Base-by-base conservation (phyloP, 2,888 invertebrate species). In the Proisotoma minuta region DNA sequence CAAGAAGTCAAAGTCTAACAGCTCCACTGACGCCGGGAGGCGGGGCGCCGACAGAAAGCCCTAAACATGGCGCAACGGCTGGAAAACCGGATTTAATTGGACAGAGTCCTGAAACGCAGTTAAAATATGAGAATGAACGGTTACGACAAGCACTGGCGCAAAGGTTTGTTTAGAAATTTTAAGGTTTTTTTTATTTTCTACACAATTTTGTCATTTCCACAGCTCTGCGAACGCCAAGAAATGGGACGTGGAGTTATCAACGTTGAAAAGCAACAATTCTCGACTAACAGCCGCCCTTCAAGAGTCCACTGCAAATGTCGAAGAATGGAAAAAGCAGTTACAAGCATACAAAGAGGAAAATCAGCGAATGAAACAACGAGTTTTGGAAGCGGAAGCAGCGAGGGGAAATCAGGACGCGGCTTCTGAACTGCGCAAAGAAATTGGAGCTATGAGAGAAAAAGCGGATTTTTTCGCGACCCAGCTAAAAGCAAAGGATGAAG, bases 181-280 rank as follows among this genome's bases (percentile, higher is more conserved):
- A 10, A 10, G 8, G 34, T 34, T 8, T 34, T 15, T 8, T 34
- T 34, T 34, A 34, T 8, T 34, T 47, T 47, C 18, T 47, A 47
- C 8, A 5, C 8, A 34, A 10, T 34, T 34, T 34, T 60, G 48
- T 12, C 24, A 10, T 27, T 60, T 74, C 78, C 79, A 48, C 80
- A 94, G 97, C 79, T 97, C 96, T 53, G 91, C 95, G 43, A 97
- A 97, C 81, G 96, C 96, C 10, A 97, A 96, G 81, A 96, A 97
- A 78, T 97, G 97, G 97, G 97, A 97, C 82, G 88, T 96, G 47
- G 97, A 98, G 79, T 81, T 98, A 73, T 89, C 92, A 52, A 96
- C 95, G 1, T 81, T 98, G 72, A 97, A 97, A 82, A 95, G 91
- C 77, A 97, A 96, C 81, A 98, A 97, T 79, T 86, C 91, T 34